A percentile compares a stretch with the other conserved stretches of the same genome.
Conservation (phyloP, 2,888 invertebrate species). For the Tenthredo scrophulariae region DNA sequence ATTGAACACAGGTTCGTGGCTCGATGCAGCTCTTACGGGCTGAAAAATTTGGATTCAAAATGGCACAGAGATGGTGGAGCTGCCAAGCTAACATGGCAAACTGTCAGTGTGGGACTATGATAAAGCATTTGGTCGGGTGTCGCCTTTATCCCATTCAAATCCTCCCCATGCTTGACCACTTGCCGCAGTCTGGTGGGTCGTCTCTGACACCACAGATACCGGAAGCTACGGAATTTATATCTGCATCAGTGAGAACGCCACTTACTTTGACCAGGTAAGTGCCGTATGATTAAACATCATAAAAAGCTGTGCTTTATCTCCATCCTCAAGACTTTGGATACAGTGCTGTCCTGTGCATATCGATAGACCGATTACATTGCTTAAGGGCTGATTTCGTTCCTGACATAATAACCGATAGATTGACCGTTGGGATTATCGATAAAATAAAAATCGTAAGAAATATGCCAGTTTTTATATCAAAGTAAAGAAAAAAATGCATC, state of each 20-base stretch:
- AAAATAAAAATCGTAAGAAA: neutral
- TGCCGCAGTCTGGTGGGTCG: constrained; percentile 7
- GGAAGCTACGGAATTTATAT: neutral
- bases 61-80: constrained; percentile 42
- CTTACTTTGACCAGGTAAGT: constrained; percentile 1
- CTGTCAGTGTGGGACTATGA: constrained; percentile 39
- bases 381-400: neutral
- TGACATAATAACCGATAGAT: neutral
- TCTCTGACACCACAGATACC: constrained; percentile 2
- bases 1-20: constrained; percentile 23
- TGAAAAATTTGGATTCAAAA: constrained; percentile 10
- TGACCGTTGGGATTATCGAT: neutral
- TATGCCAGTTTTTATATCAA: neutral
- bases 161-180: constrained; percentile 17
- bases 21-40: constrained; percentile 2
- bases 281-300: neutral
- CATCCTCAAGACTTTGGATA: neutral
- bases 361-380: neutral
- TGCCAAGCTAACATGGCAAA: constrained; percentile 39
- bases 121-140: constrained; percentile 28
- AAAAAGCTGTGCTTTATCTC: neutral
- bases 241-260: neutral
- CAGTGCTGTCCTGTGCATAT: neutral
- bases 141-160: neutral
- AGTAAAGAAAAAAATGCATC: no score